Percentiles rank a stretch among this genome's conserved stretches.
phyloP scores from a whole-genome alignment of 1,140 invertebrate genomes.

The Vollenhovia emeryi region DNA sequence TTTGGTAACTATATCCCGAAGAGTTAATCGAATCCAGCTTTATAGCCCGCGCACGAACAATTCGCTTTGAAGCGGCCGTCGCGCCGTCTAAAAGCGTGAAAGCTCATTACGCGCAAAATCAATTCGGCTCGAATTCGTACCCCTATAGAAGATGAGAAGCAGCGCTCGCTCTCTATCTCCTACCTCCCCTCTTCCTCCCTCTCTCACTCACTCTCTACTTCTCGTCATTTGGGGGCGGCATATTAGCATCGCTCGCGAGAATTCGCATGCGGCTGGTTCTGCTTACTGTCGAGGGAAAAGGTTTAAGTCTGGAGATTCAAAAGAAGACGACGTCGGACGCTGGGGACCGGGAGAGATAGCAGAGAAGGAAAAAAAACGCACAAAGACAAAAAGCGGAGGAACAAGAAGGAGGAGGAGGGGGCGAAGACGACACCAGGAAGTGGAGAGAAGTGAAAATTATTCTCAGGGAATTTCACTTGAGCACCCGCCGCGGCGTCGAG shows the following conservation, averaged over 20 bases:
- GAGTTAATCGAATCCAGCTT: constrained; percentile 58
- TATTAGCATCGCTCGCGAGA: constrained; percentile 50
- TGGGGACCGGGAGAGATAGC: not conserved
- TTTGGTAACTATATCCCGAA: constrained; percentile 19
- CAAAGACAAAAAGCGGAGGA: not conserved
- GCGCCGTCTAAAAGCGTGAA: constrained; percentile 55
- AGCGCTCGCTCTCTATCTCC: not conserved
- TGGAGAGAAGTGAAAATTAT: constrained; percentile 73
- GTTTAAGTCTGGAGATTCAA: constrained; percentile 57
- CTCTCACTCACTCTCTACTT: not conserved
- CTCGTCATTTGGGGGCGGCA: not conserved
- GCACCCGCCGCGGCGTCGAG: constrained; percentile 24
- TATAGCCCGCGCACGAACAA: constrained; percentile 37
- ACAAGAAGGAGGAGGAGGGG: constrained; percentile 9
- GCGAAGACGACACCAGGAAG: constrained; percentile 27
- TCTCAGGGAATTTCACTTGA: constrained; percentile 72
- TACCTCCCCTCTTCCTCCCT: not conserved
- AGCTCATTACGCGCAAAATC: constrained; percentile 55
- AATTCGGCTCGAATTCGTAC: constrained; percentile 38
- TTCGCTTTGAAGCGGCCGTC: constrained; percentile 52
- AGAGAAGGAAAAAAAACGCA: not conserved
- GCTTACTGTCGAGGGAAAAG: constrained; percentile 41
- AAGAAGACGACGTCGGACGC: constrained; percentile 50
- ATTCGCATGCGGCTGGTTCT: constrained; percentile 60
- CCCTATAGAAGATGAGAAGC: constrained; percentile 41